phyloP scores from a whole-genome alignment of 2,797 vertebrate genomes.

The Amniataba percoides region DNA sequence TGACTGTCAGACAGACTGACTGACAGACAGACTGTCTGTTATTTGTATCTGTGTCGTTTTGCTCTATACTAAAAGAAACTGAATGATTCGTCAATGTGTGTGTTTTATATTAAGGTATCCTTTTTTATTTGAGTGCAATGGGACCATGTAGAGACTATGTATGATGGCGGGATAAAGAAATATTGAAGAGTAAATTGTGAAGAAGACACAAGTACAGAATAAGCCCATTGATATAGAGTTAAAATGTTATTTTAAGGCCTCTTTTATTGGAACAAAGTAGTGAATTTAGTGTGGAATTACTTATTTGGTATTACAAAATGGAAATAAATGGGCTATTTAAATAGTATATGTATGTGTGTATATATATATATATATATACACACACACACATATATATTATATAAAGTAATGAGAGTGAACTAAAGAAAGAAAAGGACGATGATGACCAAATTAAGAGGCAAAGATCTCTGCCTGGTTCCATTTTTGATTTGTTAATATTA shows the following conservation, averaged over 20 bases:
- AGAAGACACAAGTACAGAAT: slow-evolving; percentile 6
- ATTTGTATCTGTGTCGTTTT: slow-evolving; percentile 82
- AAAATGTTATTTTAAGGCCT: slow-evolving; percentile 16
- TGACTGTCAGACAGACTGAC: slow-evolving; percentile 38
- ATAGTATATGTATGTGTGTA: too few species aligned
- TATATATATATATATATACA: too few species aligned
- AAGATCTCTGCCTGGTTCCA: slow-evolving; percentile 85
- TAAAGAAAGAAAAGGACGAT: slow-evolving; percentile 35
- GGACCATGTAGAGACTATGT: slow-evolving; percentile 71
- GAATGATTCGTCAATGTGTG: slow-evolving; percentile 87
- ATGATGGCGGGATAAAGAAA: slow-evolving; percentile 30
- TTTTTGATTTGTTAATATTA: slow-evolving; percentile 79
- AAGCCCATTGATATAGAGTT: slow-evolving; percentile 13
- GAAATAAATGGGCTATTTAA: slow-evolving; percentile 17
- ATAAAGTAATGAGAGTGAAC: slow-evolving; percentile 30
- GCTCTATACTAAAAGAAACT: slow-evolving; percentile 81
- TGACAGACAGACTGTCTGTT: slow-evolving; percentile 56
- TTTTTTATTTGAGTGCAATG: slow-evolving; percentile 75
- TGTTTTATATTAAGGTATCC: slow-evolving; percentile 84
- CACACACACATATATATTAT: too few species aligned
- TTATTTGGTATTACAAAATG: background rate
- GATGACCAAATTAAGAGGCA: slow-evolving; percentile 49
- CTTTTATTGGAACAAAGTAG: slow-evolving; percentile 39
- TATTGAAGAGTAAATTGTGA: slow-evolving; percentile 43
- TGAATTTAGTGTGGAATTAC: slow-evolving; percentile 28